Percentiles rank a stretch among this genome's conserved stretches.
Conservation (phyloP, 2,113 vertebrate genomes). For the Recurvirostra avosetta region DNA sequence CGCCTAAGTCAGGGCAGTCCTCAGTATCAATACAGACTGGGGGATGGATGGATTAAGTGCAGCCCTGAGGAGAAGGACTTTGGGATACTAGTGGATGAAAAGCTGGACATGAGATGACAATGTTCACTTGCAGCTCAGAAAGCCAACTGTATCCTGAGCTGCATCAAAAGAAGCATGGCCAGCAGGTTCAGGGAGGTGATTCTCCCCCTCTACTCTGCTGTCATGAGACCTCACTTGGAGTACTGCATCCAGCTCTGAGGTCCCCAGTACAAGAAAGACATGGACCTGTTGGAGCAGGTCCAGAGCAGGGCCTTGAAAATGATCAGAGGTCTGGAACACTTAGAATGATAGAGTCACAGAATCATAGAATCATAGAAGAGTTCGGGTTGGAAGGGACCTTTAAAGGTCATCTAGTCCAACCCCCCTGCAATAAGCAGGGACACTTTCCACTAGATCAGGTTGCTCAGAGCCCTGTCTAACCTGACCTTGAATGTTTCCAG, state of each 20-base stretch:
- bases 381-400: background rate
- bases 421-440: background rate
- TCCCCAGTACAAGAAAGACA: background rate
- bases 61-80: background rate
- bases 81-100: background rate
- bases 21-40: too few species aligned
- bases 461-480: background rate
- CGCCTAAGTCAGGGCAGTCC: too few species aligned
- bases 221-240: background rate
- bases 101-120: background rate
- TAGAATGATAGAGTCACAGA: background rate
- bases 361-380: background rate
- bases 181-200: background rate
- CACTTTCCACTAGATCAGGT: background rate
- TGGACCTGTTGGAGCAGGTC: background rate
- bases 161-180: too few species aligned
- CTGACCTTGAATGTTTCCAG: background rate
- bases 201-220: background rate
- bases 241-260: background rate
- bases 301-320: background rate
- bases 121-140: background rate
- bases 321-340: background rate
- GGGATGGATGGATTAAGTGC: background rate
- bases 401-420: too few species aligned
- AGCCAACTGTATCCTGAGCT: background rate